Base-by-base conservation (phyloP, 2,113 vertebrate genomes). In the Cairina moschata region DNA sequence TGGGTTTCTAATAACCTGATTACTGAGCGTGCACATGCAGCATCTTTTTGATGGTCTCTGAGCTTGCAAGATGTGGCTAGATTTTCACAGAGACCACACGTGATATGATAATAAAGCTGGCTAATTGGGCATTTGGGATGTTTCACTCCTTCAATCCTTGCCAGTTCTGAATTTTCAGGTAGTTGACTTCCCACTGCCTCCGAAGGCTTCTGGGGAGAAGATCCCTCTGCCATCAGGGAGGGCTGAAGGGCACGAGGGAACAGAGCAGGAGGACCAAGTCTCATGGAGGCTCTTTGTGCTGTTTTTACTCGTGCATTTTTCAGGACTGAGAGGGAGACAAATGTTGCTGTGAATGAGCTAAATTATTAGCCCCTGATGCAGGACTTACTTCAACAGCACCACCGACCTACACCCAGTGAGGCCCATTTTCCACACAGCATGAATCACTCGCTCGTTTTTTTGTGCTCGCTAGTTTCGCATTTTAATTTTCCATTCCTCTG, bases 401-500 rank as follows among this genome's bases (percentile, higher is more conserved):
- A 8, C 69, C 81, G 76, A 28, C 32, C 67, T 90, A 65, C 63
- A 88, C 48, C 58, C 58, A 75, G 65, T 42, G 86, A 92, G 77
- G 77, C 66, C 66, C 25, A 0, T 96, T 96, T 94, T 95, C 89
- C 86, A 72, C 77, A 15, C 58, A 54, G 81, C 58, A 46, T 91
- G 93, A 96, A 89, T 95, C 69, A 82, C 92, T 84, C 58, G 74
- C 83, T 86, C 1, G 0, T 13, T 15, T 62, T 91, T 91, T 54
- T 84, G 60, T 68, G 66, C 83, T 93, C 76, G 1, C 69, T 32
- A 56, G 46, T 66, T 94, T 93, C 83, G 58, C 21, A 13, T 84
- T 94, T 82, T 66, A 29, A 71, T 86, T 97, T 94, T 95, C 92
- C 92, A 50, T 46, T 86, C 74, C 88, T 75, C 91, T 92, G 95